Conservation (phyloP, 2,888 invertebrate genomes). For the Nomada fucata region DNA sequence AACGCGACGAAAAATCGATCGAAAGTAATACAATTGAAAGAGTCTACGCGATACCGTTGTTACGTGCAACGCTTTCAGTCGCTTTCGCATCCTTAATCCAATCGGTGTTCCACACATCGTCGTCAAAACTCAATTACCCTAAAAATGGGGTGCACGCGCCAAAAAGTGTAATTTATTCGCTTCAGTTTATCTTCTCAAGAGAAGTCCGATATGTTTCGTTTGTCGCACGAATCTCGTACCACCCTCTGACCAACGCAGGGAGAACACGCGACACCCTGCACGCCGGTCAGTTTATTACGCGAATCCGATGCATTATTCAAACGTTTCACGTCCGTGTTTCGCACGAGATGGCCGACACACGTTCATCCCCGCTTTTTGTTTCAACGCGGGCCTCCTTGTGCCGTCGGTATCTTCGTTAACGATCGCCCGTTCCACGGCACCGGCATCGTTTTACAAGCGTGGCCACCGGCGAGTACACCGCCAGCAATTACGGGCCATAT, state of each 20-base stretch:
- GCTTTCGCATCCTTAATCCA: not conserved
- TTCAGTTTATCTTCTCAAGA: not conserved
- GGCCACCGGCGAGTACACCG: slow-evolving; percentile 23
- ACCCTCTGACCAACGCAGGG: not conserved
- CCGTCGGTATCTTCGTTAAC: slow-evolving; percentile 35
- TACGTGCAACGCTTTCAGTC: too few relatives aligned
- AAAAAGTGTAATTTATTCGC: not conserved
- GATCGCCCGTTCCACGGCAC: slow-evolving; percentile 39
- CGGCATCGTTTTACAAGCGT: slow-evolving; percentile 37
- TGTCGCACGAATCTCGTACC: slow-evolving; percentile 1
- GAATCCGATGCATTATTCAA: slow-evolving; percentile 64
- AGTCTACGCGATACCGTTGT: too few relatives aligned
- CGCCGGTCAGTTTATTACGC: slow-evolving; percentile 62
- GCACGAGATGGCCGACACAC: slow-evolving; percentile 24
- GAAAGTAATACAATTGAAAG: not conserved
- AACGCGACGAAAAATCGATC: not conserved
- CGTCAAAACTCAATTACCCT: not conserved
- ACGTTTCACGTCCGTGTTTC: slow-evolving; percentile 35
- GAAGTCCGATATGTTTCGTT: not conserved
- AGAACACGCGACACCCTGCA: slow-evolving; percentile 24
- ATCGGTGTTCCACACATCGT: not conserved
- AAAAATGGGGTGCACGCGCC: too few relatives aligned
- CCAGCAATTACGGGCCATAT: slow-evolving; percentile 43
- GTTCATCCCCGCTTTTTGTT: slow-evolving; percentile 17
- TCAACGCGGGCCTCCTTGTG: slow-evolving; percentile 10